These are phyloP conservation scores for Pelusios castaneus DNA, from an alignment of 2,113 vertebrate species.

Conservation along the genomic window DNA sequence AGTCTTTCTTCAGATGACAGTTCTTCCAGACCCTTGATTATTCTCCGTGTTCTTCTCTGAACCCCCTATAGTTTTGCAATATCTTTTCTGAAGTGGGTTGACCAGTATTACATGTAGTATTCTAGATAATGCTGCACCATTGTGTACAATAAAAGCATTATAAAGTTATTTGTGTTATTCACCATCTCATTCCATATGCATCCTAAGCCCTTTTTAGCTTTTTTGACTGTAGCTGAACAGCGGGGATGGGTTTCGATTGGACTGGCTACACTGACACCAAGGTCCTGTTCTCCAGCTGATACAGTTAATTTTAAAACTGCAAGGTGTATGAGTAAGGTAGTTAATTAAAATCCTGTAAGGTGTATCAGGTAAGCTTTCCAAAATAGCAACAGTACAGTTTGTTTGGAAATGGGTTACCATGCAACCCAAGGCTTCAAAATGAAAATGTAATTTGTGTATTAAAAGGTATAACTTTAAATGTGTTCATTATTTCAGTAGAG, in stretches of 20 bases:
- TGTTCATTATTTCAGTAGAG: not conserved
- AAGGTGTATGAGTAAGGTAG: not conserved
- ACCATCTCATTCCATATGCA: not conserved
- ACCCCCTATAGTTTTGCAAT: not conserved
- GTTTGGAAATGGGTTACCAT: not conserved
- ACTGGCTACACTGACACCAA: not conserved
- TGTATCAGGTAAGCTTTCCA: not conserved
- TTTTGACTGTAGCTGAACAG: not conserved
- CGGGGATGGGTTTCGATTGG: not conserved
- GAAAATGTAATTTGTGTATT: not conserved
- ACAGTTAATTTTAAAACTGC: not conserved
- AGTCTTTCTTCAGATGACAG: not conserved
- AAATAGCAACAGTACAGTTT: not conserved
- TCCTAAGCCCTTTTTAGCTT: not conserved
- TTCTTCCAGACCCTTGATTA: not conserved
- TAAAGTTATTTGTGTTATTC: not conserved
- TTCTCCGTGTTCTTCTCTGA: not conserved
- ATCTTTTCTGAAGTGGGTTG: not conserved
- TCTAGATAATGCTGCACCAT: not conserved
- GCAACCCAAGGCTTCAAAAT: not conserved
- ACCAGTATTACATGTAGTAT: rapidly evolving
- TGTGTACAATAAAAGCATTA: not conserved
- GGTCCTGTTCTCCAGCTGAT: not conserved
- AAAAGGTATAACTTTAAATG: not conserved
- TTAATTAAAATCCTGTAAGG: not conserved